phyloP scores from a whole-genome alignment of 2,113 vertebrate species.

The Brachyhypopomus gauderio region DNA sequence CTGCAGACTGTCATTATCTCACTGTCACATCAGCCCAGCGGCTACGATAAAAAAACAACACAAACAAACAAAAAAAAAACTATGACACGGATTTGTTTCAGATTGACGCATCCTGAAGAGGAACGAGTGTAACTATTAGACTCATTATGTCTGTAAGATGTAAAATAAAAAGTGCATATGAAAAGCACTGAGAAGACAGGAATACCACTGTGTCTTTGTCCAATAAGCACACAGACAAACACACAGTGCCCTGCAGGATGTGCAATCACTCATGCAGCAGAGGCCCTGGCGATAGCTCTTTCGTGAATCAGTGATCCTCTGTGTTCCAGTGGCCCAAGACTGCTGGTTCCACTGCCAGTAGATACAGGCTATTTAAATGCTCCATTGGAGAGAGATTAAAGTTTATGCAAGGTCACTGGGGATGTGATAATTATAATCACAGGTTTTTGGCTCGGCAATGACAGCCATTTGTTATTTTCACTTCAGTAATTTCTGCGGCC shows the following conservation, averaged over 20 bases:
- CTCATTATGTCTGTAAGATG: not conserved
- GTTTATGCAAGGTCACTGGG: conserved; percentile 99
- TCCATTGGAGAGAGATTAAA: conserved; percentile 99
- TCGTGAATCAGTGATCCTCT: conserved; percentile 72
- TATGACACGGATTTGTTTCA: not conserved
- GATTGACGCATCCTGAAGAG: no score
- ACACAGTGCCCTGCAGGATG: conserved; percentile 32
- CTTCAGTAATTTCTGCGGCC: conserved; percentile 88
- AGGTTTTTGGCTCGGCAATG: conserved; percentile 99
- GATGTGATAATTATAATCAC: conserved; percentile 99
- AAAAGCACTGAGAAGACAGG: not conserved
- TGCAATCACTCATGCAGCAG: conserved; percentile 59
- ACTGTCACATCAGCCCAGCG: conserved; percentile 43
- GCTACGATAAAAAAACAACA: not conserved
- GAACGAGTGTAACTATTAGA: not conserved
- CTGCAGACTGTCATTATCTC: conserved; percentile 44
- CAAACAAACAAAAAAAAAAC: not conserved
- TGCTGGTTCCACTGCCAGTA: conserved; percentile 75
- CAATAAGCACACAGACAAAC: conserved; percentile 35
- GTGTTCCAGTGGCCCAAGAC: conserved; percentile 67
- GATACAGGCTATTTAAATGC: conserved; percentile 99
- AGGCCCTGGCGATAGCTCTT: conserved; percentile 65
- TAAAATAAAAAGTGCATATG: not conserved
- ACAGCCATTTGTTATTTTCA: conserved; percentile 99
- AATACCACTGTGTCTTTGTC: not conserved